These are phyloP conservation scores for Hippocampus zosterae DNA, from an alignment of 2,113 vertebrate species.

Conservation along the genomic window DNA sequence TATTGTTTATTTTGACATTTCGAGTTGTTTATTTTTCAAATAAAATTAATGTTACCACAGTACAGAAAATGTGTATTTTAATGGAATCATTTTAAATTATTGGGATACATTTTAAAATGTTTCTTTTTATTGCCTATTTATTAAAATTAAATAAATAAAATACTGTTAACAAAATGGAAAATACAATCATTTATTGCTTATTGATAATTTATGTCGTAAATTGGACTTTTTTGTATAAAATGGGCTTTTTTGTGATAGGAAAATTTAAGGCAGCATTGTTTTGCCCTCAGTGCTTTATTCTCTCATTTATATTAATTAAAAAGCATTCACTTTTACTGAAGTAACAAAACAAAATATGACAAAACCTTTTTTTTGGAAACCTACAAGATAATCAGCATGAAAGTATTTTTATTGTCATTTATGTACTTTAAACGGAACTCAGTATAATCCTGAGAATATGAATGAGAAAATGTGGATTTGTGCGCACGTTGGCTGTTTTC, in stretches of 20 bases:
- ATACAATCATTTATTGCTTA: background rate
- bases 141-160: background rate
- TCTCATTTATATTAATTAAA: too few species aligned
- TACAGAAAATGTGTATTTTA: background rate
- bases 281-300: background rate
- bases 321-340: too few species aligned
- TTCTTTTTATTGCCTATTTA: background rate
- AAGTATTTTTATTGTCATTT: too few species aligned
- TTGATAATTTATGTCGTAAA: background rate
- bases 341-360: background rate
- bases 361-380: too few species aligned
- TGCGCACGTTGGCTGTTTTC: background rate
- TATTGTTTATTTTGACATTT: background rate
- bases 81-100: background rate
- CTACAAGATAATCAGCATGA: background rate
- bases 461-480: constrained; percentile 2
- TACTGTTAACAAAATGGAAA: background rate
- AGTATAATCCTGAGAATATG: background rate
- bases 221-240: too few species aligned
- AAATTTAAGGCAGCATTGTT: background rate
- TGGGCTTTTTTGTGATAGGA: too few species aligned
- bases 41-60: background rate
- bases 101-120: background rate
- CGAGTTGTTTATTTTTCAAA: background rate
- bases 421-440: background rate